Conservation (phyloP, 2,888 invertebrate genomes). For the Trachelus troglodyta region DNA sequence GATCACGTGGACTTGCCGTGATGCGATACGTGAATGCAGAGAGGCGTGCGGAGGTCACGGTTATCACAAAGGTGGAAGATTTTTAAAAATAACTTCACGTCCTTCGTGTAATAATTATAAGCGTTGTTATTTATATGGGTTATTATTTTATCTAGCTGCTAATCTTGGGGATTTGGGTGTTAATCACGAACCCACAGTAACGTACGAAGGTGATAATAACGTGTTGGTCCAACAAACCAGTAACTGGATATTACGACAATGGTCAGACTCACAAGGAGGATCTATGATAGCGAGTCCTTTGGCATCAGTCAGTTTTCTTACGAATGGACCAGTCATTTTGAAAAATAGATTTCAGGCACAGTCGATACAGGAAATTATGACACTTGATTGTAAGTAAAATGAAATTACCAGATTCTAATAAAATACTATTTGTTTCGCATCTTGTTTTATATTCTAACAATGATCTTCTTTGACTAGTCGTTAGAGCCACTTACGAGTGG, state of each 20-base stretch:
- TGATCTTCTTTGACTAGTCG: slow-evolving; percentile 70
- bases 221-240: slow-evolving; percentile 90
- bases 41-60: slow-evolving; percentile 93
- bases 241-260: slow-evolving; percentile 85
- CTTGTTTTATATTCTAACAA: neutral
- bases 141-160: slow-evolving; percentile 69
- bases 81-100: neutral
- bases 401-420: neutral
- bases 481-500: slow-evolving; percentile 83
- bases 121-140: neutral
- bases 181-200: slow-evolving; percentile 90
- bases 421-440: slow-evolving; percentile 7
- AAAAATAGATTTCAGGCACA: slow-evolving; percentile 59
- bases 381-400: slow-evolving; percentile 61
- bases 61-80: slow-evolving; percentile 73
- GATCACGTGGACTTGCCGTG: slow-evolving; percentile 81
- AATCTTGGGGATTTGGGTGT: slow-evolving; percentile 86
- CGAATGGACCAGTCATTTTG: slow-evolving; percentile 68
- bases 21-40: slow-evolving; percentile 83
- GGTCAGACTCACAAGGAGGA: slow-evolving; percentile 67
- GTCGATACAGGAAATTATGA: slow-evolving; percentile 53
- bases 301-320: slow-evolving; percentile 77
- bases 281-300: slow-evolving; percentile 74
- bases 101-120: neutral
- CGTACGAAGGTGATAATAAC: slow-evolving; percentile 95